Evolutionary conservation across 92 coral and sea anemone genomes (phyloP), one percentile per base, ranked within the genome.

Genomic region (Porites evermanni): DNA sequence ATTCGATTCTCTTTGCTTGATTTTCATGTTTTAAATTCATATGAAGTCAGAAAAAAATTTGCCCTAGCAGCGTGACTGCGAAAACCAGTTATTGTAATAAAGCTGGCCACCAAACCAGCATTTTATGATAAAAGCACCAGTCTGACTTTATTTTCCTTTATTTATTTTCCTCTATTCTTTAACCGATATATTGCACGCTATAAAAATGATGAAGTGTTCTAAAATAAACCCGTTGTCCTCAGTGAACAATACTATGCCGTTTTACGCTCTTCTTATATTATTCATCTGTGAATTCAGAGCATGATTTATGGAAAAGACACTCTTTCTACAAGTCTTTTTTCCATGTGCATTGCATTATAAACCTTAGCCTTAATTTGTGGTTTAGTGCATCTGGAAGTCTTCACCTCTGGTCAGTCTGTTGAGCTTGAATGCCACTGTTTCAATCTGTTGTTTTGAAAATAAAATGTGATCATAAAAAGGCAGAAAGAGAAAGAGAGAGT

Each of bases 71-170:
- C 47, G 47, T 38, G 47, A 38, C 72, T 65, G 72, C 47, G 59
- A 64, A 79, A 79, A 20, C 12, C 38, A 12, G 6, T 64, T 47
- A 6, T 64, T 38, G 59, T 64, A 47, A 38, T 38, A 24, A 79
- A 79, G 72, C 72, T 79, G 82, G 59, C 59, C 63, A 79, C 47
- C 80, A 8, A 8, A 12, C 24, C n/a, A 19, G 12, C 32, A 29
- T 21, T 61, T 79, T 78, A 58, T 56, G 61, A 11, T 19, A 18
- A 9, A 0, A 19, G 19, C 61, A 51, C 47, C 32, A 53, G 44
- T 11, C 11, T 75, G 47, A 11, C 44, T 78, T 78, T 44, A 51
- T 44, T 64, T 79, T 44, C 2, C 47, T n/a, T 4, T 38, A 38
- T 4, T 4, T 38, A 38, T 38, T 38, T 56, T 56, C 16, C 61